These are phyloP conservation scores for roundworm (Caenorhabditis elegans) DNA, from an alignment of 1,140 invertebrate species.

Conservation along the genomic window WBcel235 BX284604.4:8755001-8755500, in stretches of 20 bases:
- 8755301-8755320: background rate
- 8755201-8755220: too few species aligned
- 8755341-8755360: background rate
- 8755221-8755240: too few species aligned
- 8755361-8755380: background rate
- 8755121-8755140: too few species aligned
- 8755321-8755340: slow-evolving; percentile 1
- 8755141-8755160: too few species aligned
- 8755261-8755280: background rate
- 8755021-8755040: too few species aligned
- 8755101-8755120: too few species aligned
- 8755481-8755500: background rate
- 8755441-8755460: background rate
- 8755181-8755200: too few species aligned
- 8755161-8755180: too few species aligned
- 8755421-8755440: background rate
- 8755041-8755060: too few species aligned
- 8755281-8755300: background rate
- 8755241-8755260: background rate
- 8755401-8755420: background rate
- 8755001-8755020: too few species aligned
- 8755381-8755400: background rate
- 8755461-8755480: background rate
- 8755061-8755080: too few species aligned
- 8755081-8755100: too few species aligned